Evolutionary conservation across 2,113 vertebrate species (phyloP).

Genomic region (Pitta sordida): DNA sequence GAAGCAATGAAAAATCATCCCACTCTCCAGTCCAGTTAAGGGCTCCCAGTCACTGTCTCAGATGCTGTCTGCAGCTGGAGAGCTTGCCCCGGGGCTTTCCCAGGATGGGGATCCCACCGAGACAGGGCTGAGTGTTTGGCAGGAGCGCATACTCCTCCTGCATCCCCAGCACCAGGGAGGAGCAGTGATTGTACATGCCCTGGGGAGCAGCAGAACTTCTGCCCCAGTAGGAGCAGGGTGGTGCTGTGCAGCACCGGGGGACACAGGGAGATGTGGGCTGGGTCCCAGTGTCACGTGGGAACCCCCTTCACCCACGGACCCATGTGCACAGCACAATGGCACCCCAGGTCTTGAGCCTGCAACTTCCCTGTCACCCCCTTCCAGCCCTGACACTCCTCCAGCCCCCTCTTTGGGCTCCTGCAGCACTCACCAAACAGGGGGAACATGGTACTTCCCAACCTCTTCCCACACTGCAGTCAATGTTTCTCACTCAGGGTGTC

Average conservation of each 20-base stretch:
- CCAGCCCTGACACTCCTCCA: background rate
- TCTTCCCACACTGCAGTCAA: background rate
- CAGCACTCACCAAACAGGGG: fast-evolving
- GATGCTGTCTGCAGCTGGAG: background rate
- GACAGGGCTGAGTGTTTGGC: background rate
- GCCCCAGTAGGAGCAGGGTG: background rate
- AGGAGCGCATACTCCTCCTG: background rate
- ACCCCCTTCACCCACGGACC: background rate
- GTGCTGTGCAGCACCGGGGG: background rate
- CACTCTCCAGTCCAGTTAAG: background rate
- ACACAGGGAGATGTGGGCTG: fast-evolving
- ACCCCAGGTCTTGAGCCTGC: background rate
- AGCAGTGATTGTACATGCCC: fast-evolving
- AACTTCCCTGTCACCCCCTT: background rate
- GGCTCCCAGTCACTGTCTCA: background rate
- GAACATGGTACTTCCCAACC: fast-evolving
- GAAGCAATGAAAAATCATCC: conserved; percentile 31
- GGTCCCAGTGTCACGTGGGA: too few relatives aligned
- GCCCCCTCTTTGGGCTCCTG: too few relatives aligned
- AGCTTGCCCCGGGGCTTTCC: fast-evolving
- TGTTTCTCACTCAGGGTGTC: background rate
- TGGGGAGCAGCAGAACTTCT: background rate
- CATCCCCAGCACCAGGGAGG: background rate
- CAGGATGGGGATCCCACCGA: background rate
- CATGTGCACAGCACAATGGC: fast-evolving